phyloP scores from a whole-genome alignment of 2,797 vertebrate species.

The Eulemur rubriventer region DNA sequence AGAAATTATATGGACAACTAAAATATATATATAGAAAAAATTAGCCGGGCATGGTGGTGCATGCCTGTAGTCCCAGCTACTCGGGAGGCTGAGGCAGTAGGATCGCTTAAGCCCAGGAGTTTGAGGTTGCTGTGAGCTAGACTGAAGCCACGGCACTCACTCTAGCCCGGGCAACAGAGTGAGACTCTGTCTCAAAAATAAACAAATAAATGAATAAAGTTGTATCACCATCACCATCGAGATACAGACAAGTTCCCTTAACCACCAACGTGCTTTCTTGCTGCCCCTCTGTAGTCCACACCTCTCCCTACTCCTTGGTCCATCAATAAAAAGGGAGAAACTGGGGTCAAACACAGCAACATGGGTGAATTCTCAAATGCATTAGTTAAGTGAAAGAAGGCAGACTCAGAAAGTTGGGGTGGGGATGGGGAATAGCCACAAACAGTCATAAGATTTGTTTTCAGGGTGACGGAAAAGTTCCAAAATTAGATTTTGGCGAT shows the following conservation, averaged over 20 bases:
- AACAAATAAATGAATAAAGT: too few species aligned
- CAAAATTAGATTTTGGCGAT: neutral
- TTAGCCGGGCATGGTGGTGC: too few species aligned
- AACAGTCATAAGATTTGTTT: neutral
- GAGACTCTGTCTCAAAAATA: too few species aligned
- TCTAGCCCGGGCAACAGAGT: too few species aligned
- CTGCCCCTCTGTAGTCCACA: too few species aligned
- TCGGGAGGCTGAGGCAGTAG: too few species aligned
- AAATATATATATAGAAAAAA: too few species aligned
- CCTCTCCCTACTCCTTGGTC: neutral
- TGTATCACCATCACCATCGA: neutral
- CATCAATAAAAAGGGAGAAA: neutral
- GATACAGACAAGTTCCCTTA: neutral
- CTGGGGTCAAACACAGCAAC: fast-evolving
- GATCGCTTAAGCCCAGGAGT: too few species aligned
- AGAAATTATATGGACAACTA: too few species aligned
- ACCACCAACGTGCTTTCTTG: fast-evolving
- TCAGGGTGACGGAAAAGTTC: neutral
- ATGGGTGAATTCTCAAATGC: fast-evolving
- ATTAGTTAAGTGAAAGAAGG: neutral
- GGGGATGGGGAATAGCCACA: neutral
- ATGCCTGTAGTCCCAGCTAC: too few species aligned
- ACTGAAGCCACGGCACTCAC: too few species aligned
- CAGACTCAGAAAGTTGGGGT: neutral
- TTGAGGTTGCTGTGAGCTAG: too few species aligned